Evolutionary conservation across 2,888 invertebrate genomes (phyloP), one percentile per base, ranked within the genome.

Genomic region (Capitulum mitella): DNA sequence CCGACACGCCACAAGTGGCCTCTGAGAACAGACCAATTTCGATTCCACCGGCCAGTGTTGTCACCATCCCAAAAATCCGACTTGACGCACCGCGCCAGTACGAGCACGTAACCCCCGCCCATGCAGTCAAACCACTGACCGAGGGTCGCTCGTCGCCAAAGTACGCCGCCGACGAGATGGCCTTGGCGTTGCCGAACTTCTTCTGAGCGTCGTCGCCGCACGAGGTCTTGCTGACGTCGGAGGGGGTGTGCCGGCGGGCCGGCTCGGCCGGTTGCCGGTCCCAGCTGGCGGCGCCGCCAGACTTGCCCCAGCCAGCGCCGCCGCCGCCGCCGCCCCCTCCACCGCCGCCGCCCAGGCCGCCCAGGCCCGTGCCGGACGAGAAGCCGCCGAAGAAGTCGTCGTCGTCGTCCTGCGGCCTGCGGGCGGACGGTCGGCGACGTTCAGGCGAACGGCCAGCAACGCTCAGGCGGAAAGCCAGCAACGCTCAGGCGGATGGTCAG

Each of bases 91-190:
- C n/a, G n/a, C n/a, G n/a, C n/a, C n/a, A n/a, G n/a, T n/a, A n/a
- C n/a, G n/a, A n/a, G n/a, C n/a, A n/a, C n/a, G n/a, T n/a, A n/a
- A n/a, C n/a, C n/a, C n/a, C n/a, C n/a, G n/a, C n/a, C n/a, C n/a
- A n/a, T n/a, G n/a, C n/a, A n/a, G n/a, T n/a, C n/a, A n/a, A n/a
- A n/a, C 84, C 83, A 87, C 88, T 90, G 90, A 83, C 89, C 87
- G 80, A 86, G 85, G 80, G 76, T 16, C 46, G 43, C 46, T 89
- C 89, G 83, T 92, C 93, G 14, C 93, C 93, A 86, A 98, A 98
- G 88, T 91, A 98, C 88, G 97, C 97, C 85, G 97, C 96, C 0
- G 98, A 98, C 80, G 98, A 98, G 84, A 99, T 99, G 26, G 97
- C 94, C 87, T 99, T 99, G 5, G 98, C 97, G 83, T 92, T 92